Evolutionary conservation across 2,113 vertebrate genomes (phyloP).

Genomic region (Lampris megalopsis): DNA sequence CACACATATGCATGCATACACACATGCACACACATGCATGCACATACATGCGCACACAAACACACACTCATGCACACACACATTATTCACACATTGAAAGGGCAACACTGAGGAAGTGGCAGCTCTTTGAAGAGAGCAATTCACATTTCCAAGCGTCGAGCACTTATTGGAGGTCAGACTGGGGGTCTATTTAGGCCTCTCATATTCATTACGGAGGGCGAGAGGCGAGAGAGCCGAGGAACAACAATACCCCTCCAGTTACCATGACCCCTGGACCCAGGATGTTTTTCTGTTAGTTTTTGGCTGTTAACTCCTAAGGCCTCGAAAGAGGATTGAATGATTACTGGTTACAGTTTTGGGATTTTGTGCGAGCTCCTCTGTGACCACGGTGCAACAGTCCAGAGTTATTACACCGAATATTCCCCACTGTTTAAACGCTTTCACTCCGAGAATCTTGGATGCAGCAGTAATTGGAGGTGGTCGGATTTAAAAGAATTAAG

Average conservation of each 20-base stretch:
- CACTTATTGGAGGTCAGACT: slow-evolving; percentile 81
- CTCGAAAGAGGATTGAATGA: slow-evolving; percentile 35
- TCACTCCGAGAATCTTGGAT: background rate
- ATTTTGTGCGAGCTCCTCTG: slow-evolving; percentile 29
- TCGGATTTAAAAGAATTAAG: slow-evolving; percentile 33
- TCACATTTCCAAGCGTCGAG: slow-evolving; percentile 76
- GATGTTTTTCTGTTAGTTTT: slow-evolving; percentile 80
- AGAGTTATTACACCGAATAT: slow-evolving; percentile 39
- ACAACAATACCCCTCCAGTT: slow-evolving; percentile 67
- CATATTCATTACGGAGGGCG: slow-evolving; percentile 79
- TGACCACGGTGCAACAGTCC: background rate
- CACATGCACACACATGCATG: slow-evolving; percentile 18
- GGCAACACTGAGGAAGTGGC: slow-evolving; percentile 73
- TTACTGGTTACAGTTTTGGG: slow-evolving; percentile 35
- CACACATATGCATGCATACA: slow-evolving; percentile 3
- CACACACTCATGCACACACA: slow-evolving; percentile 19
- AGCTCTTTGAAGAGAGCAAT: slow-evolving; percentile 78
- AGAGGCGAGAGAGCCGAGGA: slow-evolving; percentile 69
- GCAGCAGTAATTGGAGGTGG: slow-evolving; percentile 27
- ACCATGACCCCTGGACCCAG: slow-evolving; percentile 72
- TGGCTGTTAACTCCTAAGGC: slow-evolving; percentile 53
- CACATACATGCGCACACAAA: slow-evolving; percentile 14
- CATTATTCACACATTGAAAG: slow-evolving; percentile 62
- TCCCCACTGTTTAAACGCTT: slow-evolving; percentile 27
- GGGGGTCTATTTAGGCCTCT: slow-evolving; percentile 78